A percentile compares a stretch with the other conserved stretches of the same genome.
phyloP scores from a whole-genome alignment of 2,113 vertebrate genomes.

The Sitta europaea region DNA sequence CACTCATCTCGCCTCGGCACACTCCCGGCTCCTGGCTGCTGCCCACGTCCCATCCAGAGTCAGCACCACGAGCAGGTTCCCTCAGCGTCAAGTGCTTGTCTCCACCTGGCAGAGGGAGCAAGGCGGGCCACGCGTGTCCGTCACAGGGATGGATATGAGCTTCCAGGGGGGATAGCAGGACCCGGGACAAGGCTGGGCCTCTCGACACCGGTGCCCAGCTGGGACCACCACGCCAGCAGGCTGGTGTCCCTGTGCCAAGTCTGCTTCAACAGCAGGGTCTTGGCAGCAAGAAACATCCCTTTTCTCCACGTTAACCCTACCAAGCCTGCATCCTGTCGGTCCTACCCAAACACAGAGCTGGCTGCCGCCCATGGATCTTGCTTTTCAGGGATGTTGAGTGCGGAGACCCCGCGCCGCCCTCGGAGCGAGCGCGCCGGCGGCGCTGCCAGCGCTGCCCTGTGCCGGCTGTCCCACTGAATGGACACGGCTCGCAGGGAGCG shows the following conservation, averaged over 20 bases:
- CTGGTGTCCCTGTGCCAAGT: not conserved
- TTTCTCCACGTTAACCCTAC: accelerated
- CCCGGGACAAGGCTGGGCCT: not conserved
- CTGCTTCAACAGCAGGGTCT: not conserved
- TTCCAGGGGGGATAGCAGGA: not conserved
- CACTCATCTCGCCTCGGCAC: not conserved
- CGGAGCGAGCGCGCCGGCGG: accelerated
- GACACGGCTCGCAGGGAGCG: accelerated
- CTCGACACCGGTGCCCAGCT: accelerated
- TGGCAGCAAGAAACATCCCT: not conserved
- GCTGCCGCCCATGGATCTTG: accelerated
- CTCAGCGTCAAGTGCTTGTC: accelerated
- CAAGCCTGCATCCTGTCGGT: accelerated
- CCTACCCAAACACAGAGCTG: not conserved
- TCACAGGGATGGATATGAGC: accelerated
- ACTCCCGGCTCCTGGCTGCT: not conserved
- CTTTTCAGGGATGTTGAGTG: accelerated
- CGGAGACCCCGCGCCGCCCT: not conserved
- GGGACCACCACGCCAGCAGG: not conserved
- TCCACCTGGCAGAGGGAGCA: not conserved
- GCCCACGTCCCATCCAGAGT: accelerated
- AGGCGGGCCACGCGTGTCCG: not conserved
- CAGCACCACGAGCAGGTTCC: not conserved
- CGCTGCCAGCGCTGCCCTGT: not conserved
- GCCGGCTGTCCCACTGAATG: not conserved